Percentiles rank a stretch among this genome's conserved stretches.
Evolutionary conservation across 2,888 invertebrate species (phyloP).

Genomic region (Caradrina clavipalpis): DNA sequence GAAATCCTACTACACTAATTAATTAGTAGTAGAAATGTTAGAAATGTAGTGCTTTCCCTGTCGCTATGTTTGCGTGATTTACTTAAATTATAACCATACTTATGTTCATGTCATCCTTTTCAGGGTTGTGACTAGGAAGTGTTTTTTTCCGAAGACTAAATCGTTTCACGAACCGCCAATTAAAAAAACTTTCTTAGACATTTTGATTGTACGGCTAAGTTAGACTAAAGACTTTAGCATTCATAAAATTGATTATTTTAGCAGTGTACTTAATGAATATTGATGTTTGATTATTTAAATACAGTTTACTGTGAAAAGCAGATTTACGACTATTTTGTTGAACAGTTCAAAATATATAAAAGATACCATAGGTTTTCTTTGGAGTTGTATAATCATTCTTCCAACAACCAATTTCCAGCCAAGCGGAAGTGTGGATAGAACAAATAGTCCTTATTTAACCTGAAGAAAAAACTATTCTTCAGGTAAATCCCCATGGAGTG

Average conservation of each 20-base stretch:
- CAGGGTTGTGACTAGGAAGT: slow-evolving; percentile 26
- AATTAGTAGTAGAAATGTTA: slow-evolving; percentile 46
- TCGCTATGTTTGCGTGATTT: slow-evolving; percentile 45
- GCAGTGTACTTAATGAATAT: too few relatives aligned
- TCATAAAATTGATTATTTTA: too few relatives aligned
- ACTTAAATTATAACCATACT: slow-evolving; percentile 47
- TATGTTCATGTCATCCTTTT: slow-evolving; percentile 40
- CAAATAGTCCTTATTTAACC: too few relatives aligned
- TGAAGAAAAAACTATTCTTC: too few relatives aligned
- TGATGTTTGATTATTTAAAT: too few relatives aligned
- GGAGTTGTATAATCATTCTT: background rate
- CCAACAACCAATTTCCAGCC: too few relatives aligned
- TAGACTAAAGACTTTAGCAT: too few relatives aligned
- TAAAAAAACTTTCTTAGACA: background rate
- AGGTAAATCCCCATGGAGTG: too few relatives aligned
- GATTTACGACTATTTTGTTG: too few relatives aligned
- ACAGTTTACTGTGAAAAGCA: too few relatives aligned
- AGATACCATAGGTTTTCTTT: background rate
- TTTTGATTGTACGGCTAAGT: background rate
- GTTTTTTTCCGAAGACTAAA: slow-evolving; percentile 19
- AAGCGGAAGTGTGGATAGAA: too few relatives aligned
- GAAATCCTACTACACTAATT: slow-evolving; percentile 30
- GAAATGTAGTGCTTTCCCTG: slow-evolving; percentile 37
- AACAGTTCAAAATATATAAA: too few relatives aligned
- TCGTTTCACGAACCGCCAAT: slow-evolving; percentile 3